Conservation (phyloP, 1,140 invertebrate genomes). For the Anagrus nilaparvatae region DNA sequence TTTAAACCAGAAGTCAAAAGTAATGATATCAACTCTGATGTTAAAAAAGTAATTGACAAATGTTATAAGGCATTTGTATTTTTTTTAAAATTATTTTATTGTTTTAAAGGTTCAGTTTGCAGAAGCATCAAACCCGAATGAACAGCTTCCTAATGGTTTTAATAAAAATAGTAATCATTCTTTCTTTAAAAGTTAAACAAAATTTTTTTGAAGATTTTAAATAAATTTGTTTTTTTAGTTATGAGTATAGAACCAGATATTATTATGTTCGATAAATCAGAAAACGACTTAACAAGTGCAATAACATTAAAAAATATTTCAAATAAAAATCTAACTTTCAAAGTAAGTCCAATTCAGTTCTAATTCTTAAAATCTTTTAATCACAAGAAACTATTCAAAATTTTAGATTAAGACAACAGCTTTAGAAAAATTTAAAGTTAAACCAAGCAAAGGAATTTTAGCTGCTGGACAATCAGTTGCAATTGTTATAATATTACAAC, state of each 20-base stretch:
- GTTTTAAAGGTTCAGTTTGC: constrained; percentile 46
- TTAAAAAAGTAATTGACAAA: constrained; percentile 41
- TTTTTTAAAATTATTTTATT: constrained; percentile 4
- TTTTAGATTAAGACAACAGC: constrained; percentile 60
- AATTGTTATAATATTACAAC: constrained; percentile 45
- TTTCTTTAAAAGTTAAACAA: constrained; percentile 3
- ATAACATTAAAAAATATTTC: constrained; percentile 57
- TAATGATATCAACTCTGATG: constrained; percentile 42
- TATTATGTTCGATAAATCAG: constrained; percentile 53
- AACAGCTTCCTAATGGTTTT: constrained; percentile 28
- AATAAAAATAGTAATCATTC: constrained; percentile 23
- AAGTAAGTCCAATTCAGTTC: constrained; percentile 43
- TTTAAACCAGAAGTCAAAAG: constrained; percentile 42
- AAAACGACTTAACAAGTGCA: constrained; percentile 51
- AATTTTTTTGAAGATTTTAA: constrained; percentile 1
- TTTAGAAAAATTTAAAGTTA: constrained; percentile 83
- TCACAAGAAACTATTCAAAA: constrained; percentile 10
- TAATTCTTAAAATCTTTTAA: neutral
- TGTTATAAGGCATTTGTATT: constrained; percentile 1
- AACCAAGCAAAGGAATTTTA: constrained; percentile 71
- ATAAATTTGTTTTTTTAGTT: constrained; percentile 28
- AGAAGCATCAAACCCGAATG: constrained; percentile 45
- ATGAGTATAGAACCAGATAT: constrained; percentile 45
- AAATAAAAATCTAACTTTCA: constrained; percentile 58
- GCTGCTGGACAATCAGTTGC: constrained; percentile 41